These are phyloP conservation scores for Onchidella celtica DNA, from an alignment of 2,888 invertebrate species.

Conservation along the genomic window DNA sequence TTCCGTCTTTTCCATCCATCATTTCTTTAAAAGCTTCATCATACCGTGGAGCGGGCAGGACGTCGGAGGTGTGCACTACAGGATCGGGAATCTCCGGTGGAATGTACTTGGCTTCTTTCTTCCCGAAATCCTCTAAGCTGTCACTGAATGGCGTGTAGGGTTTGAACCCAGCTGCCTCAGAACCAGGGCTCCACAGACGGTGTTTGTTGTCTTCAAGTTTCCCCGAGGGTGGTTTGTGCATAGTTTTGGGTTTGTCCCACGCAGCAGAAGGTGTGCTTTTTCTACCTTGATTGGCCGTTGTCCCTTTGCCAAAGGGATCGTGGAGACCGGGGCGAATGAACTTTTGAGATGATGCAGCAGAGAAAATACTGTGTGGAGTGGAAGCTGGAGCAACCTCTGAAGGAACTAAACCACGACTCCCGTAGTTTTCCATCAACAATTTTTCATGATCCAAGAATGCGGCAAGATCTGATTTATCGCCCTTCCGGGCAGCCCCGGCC, in stretches of 20 bases:
- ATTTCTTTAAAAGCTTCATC: conserved; percentile 5
- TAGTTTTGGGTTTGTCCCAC: not conserved
- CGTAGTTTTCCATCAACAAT: not conserved
- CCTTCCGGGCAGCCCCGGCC: not conserved
- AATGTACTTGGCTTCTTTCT: conserved; percentile 2
- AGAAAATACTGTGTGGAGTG: not conserved
- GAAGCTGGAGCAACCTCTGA: not conserved
- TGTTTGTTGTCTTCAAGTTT: not conserved
- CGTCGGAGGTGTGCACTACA: not conserved
- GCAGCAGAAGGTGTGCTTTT: not conserved
- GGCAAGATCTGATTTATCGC: not conserved
- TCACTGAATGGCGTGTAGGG: conserved; percentile 26
- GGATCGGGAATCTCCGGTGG: not conserved
- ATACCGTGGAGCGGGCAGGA: not conserved
- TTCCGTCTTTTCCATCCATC: not conserved
- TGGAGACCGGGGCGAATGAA: not conserved
- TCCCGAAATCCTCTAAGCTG: conserved; percentile 2
- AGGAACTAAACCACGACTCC: not conserved
- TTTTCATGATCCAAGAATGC: not conserved
- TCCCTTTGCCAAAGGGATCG: not conserved
- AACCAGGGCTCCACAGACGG: conserved; percentile 10
- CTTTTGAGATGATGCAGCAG: not conserved
- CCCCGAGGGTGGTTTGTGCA: not conserved
- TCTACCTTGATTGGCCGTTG: not conserved
- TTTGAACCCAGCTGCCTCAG: conserved; percentile 25